Conservation (phyloP, 2,888 invertebrate species). For the Myopa tessellatipennis region DNA sequence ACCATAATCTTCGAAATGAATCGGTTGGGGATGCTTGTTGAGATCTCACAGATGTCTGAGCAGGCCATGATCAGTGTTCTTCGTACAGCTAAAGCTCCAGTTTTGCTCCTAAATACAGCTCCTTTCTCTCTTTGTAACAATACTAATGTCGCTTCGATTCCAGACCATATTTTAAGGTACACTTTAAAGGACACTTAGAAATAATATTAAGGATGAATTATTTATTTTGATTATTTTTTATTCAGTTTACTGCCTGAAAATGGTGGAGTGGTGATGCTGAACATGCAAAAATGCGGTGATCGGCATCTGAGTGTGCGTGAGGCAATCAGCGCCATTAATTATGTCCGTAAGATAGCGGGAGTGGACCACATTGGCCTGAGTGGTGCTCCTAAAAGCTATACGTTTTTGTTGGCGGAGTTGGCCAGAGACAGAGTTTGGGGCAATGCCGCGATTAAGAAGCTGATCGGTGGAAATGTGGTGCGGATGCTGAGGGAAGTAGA, state of each 20-base stretch:
- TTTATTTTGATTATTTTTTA: not conserved
- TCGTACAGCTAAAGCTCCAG: slow-evolving; percentile 73
- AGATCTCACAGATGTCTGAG: slow-evolving; percentile 75
- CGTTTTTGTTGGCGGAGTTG: slow-evolving; percentile 73
- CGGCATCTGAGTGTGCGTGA: slow-evolving; percentile 65
- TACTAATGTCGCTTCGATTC: slow-evolving; percentile 80
- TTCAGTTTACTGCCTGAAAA: slow-evolving; percentile 68
- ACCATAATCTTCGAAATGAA: slow-evolving; percentile 76
- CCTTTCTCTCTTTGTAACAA: slow-evolving; percentile 75
- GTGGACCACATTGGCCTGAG: slow-evolving; percentile 77
- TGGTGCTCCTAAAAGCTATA: slow-evolving; percentile 70
- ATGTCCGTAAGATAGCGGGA: slow-evolving; percentile 74
- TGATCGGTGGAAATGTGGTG: slow-evolving; percentile 73
- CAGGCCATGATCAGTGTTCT: slow-evolving; percentile 74
- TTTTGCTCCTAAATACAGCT: slow-evolving; percentile 76
- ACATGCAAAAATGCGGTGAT: slow-evolving; percentile 70
- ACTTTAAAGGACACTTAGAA: not conserved
- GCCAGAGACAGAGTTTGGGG: slow-evolving; percentile 73
- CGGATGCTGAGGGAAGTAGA: slow-evolving; percentile 71
- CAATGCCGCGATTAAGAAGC: slow-evolving; percentile 72
- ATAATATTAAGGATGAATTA: not conserved
- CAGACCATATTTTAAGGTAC: slow-evolving; percentile 80
- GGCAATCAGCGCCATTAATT: slow-evolving; percentile 73
- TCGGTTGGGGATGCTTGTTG: slow-evolving; percentile 77
- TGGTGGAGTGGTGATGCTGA: slow-evolving; percentile 75